phyloP scores from a whole-genome alignment of 1,140 invertebrate genomes.

The Pararge aegeria region DNA sequence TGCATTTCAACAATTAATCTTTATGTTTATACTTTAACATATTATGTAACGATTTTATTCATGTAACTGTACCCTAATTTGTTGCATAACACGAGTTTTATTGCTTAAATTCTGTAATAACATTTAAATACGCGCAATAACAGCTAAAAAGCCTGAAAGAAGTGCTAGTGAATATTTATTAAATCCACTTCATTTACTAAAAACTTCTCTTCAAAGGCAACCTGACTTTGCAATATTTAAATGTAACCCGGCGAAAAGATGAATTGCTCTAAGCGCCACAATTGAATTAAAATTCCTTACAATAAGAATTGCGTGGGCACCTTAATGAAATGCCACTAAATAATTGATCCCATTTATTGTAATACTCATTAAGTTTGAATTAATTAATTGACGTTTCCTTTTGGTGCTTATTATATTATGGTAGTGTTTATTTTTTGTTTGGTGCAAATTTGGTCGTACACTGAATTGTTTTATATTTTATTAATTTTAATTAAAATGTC shows the following conservation, averaged over 20 bases:
- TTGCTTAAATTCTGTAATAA: neutral
- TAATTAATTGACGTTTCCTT: constrained; percentile 12
- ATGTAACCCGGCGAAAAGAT: constrained; percentile 23
- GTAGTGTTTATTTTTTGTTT: constrained; percentile 2
- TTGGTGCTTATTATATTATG: constrained; percentile 10
- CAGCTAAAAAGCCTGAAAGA: neutral
- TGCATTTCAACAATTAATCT: too few species aligned
- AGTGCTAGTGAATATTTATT: neutral
- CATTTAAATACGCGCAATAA: neutral
- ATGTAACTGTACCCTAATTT: neutral
- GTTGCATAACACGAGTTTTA: neutral
- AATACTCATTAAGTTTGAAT: constrained; percentile 21
- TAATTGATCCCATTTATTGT: constrained; percentile 27
- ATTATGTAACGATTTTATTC: too few species aligned
- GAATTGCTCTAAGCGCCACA: constrained; percentile 20
- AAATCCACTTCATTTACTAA: neutral
- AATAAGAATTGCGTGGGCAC: constrained; percentile 18
- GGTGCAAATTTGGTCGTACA: too few species aligned
- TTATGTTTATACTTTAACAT: too few species aligned
- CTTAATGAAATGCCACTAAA: constrained; percentile 25
- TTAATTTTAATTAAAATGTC: too few species aligned
- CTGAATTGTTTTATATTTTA: too few species aligned
- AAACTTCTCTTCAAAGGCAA: neutral
- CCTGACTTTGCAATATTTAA: constrained; percentile 15
- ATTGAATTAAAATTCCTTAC: constrained; percentile 29